Evolutionary conservation across 2,888 invertebrate genomes (phyloP).

Genomic region (Platycnemis pennipes): DNA sequence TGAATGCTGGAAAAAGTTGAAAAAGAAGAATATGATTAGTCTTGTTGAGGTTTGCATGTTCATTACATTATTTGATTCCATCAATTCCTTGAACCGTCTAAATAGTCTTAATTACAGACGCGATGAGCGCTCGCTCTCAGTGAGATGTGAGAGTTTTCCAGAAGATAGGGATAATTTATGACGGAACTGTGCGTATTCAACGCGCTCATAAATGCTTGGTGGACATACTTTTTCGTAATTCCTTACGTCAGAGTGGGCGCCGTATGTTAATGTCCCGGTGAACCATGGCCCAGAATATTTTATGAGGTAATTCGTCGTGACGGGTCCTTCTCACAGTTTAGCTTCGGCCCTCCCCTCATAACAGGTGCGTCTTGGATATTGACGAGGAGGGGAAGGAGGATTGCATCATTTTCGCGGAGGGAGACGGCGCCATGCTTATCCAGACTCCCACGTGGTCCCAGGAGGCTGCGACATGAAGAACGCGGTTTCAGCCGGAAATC

Average conservation of each 20-base stretch:
- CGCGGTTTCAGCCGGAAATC: background rate
- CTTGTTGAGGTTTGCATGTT: too few relatives aligned
- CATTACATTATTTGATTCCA: too few relatives aligned
- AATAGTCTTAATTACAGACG: too few relatives aligned
- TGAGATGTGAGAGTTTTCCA: background rate
- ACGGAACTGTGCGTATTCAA: background rate
- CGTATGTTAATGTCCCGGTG: slow-evolving; percentile 12
- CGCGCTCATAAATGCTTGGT: background rate
- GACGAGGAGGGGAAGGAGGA: background rate
- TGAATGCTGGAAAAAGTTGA: too few relatives aligned
- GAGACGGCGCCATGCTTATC: background rate
- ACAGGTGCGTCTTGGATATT: slow-evolving; percentile 15
- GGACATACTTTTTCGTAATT: background rate
- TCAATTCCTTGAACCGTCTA: too few relatives aligned
- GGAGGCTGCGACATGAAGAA: background rate
- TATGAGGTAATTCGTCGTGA: background rate
- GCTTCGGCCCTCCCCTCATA: background rate
- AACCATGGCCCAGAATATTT: slow-evolving; percentile 14
- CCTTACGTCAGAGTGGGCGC: background rate
- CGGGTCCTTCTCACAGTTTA: background rate
- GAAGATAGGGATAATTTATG: background rate
- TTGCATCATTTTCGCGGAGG: background rate
- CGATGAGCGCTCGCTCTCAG: background rate
- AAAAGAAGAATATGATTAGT: too few relatives aligned
- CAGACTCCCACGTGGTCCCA: background rate